Evolutionary conservation across 2,797 vertebrate species (phyloP), one percentile per base, ranked within the genome.

Genomic region (Epinephelus awoara): DNA sequence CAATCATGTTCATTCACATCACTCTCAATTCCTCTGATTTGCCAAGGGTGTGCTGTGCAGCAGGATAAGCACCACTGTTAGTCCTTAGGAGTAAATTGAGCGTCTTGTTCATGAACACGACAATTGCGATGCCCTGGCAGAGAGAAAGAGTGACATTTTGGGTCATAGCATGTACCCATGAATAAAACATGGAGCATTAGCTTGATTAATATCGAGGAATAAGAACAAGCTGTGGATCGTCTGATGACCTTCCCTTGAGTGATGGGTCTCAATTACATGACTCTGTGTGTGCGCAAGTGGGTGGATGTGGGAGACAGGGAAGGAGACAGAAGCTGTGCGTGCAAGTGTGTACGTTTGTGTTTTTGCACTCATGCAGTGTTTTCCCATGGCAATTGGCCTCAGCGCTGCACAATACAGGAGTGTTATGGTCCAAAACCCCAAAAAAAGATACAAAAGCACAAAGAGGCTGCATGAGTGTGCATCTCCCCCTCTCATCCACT

Each of bases 171-270:
- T 69, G 49, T 47, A 80, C 21, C 21, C 21, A 75, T 92, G 88
- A 92, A 92, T 92, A 90, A 91, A 92, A 86, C 87, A 93, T 90
- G 70, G 65, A 3, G 58, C 74, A 88, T 89, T 84, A 83, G 68
- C 51, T 83, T 69, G 64, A 92, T 91, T 87, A 85, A 80, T 77
- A 90, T 54, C 50, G 64, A 79, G 58, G 67, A 84, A 89, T 81
- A 86, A 77, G 74, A 87, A 81, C 34, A 40, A 58, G 25, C 54
- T 66, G 79, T 47, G 23, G 42, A 54, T 68, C 27, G 27, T 80
- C 34, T 34, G 34, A 71, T 83, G 81, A 88, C 81, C 76, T 80
- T 71, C 42, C 40, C 38, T 46, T 57, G 59, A 89, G 66, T 80
- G 80, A 89, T 74, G 52, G 47, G 44, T 82, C 58, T 75, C 61